phyloP scores from a whole-genome alignment of 23 tunicate species.

The Corella eumyota region DNA sequence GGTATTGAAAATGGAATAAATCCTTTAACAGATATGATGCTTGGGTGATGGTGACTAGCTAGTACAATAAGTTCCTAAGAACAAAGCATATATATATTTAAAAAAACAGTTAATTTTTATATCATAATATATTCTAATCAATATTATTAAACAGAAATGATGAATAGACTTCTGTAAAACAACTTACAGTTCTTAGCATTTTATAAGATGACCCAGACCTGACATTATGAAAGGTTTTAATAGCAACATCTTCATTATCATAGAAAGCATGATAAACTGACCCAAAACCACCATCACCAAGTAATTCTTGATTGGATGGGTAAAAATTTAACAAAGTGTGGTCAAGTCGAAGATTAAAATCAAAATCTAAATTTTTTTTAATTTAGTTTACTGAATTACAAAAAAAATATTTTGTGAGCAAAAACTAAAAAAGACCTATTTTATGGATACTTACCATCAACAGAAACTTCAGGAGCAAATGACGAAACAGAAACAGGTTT shows the following conservation, averaged over 20 bases:
- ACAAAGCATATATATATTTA: neutral
- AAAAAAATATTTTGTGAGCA: too few species aligned
- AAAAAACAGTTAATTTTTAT: neutral
- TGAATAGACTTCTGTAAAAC: neutral
- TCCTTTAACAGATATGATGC: conserved; percentile 42
- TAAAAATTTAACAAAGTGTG: conserved; percentile 17
- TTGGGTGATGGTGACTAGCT: conserved; percentile 53
- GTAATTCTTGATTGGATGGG: conserved; percentile 7
- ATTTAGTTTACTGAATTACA: too few species aligned
- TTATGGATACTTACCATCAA: conserved; percentile 48
- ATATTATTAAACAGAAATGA: neutral
- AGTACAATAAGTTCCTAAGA: conserved; percentile 43
- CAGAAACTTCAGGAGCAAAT: conserved; percentile 42
- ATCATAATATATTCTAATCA: neutral
- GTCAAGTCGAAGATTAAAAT: conserved; percentile 14
- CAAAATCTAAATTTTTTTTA: too few species aligned
- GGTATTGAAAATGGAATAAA: conserved; percentile 53
- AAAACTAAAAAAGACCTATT: too few species aligned
- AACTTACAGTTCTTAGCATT: conserved; percentile 33
- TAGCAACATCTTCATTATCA: conserved; percentile 39
- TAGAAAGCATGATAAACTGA: conserved; percentile 40
- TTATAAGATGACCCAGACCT: conserved; percentile 12
- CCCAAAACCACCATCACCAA: conserved; percentile 78
- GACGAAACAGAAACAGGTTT: conserved; percentile 12
- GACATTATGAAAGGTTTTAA: conserved; percentile 28